Evolutionary conservation across 2,797 vertebrate species (phyloP).

Genomic region (Mus caroli): DNA sequence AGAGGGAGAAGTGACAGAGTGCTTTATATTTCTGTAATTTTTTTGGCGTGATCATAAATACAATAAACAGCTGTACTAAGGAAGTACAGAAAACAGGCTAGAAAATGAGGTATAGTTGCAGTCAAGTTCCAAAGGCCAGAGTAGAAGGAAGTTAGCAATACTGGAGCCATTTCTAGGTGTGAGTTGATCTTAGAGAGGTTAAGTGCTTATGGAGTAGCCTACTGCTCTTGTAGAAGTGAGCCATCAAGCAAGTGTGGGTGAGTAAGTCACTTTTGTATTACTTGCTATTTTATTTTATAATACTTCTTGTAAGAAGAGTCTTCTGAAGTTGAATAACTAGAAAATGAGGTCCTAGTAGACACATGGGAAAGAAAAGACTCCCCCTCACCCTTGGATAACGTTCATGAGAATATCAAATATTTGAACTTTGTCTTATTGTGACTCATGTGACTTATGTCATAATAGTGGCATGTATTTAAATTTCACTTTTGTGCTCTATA

Average conservation of each 20-base stretch:
- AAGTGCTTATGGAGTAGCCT: not conserved
- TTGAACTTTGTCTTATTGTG: not conserved
- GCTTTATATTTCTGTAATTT: not conserved
- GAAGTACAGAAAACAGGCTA: not conserved
- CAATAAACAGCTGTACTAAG: not conserved
- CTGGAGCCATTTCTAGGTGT: not conserved
- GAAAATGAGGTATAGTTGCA: not conserved
- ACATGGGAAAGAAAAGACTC: not conserved
- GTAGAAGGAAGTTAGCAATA: not conserved
- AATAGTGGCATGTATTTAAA: slow-evolving; percentile 6
- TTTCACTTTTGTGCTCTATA: not conserved
- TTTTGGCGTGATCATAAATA: not conserved
- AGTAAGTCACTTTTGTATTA: not conserved
- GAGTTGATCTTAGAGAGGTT: not conserved
- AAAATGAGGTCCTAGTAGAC: not conserved
- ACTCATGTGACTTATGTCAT: not conserved
- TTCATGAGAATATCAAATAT: not conserved
- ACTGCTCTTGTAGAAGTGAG: not conserved
- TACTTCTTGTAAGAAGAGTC: not conserved
- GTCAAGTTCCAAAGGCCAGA: not conserved
- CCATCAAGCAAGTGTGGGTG: not conserved
- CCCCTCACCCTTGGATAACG: not conserved
- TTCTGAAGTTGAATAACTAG: not conserved
- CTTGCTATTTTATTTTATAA: too few species aligned
- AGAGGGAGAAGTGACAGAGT: not conserved